These are phyloP conservation scores for Cassiopea xamachana DNA, from an alignment of 30 jellyfish, hydroid and myxozoan species.

Conservation along the genomic window DNA sequence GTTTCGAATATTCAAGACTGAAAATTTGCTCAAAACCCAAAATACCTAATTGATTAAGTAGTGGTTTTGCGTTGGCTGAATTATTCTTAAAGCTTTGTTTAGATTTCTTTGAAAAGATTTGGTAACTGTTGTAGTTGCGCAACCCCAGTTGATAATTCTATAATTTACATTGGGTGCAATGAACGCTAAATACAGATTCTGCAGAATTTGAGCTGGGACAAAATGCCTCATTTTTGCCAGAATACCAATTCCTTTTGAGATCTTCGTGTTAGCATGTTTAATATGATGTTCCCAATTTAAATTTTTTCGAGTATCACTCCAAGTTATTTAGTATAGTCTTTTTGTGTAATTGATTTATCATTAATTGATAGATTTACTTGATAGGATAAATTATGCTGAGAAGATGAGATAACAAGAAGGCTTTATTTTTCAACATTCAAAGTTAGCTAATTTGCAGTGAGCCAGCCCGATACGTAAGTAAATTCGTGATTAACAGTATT, in stretches of 20 bases:
- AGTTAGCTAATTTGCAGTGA: background rate
- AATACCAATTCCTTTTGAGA: background rate
- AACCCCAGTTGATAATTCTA: background rate
- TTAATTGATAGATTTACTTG: too few relatives aligned
- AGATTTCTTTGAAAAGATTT: background rate
- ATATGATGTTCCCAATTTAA: too few relatives aligned
- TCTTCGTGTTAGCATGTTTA: background rate
- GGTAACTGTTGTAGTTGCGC: background rate
- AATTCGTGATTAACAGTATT: background rate
- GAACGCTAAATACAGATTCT: too few relatives aligned
- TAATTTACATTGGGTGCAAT: too few relatives aligned
- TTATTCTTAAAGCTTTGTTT: background rate
- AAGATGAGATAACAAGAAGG: background rate
- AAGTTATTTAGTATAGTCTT: background rate
- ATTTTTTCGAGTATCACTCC: background rate
- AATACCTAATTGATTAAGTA: too few relatives aligned
- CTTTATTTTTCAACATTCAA: background rate
- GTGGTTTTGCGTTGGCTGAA: too few relatives aligned
- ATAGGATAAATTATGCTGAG: background rate
- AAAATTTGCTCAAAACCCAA: too few relatives aligned
- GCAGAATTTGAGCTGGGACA: background rate
- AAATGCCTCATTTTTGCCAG: background rate
- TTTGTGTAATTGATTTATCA: background rate
- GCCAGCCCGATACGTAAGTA: background rate
- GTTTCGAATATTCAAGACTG: too few relatives aligned